Conservation (phyloP, 2,888 invertebrate species). For the Acrobasis repandana region DNA sequence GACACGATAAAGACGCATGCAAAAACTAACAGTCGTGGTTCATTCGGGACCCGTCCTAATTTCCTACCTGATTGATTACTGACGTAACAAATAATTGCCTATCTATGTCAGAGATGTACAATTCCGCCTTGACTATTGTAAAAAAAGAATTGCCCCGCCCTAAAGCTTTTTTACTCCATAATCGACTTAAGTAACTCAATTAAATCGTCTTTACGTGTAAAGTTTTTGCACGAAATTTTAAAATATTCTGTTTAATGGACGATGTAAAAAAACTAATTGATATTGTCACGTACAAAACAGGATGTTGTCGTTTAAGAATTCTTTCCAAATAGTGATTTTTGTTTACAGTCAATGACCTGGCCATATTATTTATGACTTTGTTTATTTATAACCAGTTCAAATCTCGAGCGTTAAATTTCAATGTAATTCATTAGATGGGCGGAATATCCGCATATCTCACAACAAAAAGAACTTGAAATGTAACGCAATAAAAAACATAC, state of each 20-base stretch:
- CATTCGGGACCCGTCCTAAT: background rate
- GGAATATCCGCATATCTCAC: background rate
- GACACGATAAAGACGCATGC: background rate
- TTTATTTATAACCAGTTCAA: conserved; percentile 3
- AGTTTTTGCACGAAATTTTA: conserved; percentile 50
- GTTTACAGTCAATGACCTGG: conserved; percentile 2
- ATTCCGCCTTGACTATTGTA: conserved; percentile 9
- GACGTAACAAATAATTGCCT: background rate
- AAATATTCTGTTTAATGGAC: conserved; percentile 46
- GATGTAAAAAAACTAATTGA: conserved; percentile 61
- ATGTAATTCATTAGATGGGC: background rate
- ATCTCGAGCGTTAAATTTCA: background rate
- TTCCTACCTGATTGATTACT: conserved; percentile 2
- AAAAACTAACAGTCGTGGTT: background rate
- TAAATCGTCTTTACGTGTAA: conserved; percentile 45
- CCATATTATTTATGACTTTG: background rate
- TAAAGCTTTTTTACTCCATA: conserved; percentile 29
- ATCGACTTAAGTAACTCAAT: conserved; percentile 32
- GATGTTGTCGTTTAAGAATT: conserved; percentile 36
- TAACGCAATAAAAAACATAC: background rate
- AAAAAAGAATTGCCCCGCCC: conserved; percentile 26
- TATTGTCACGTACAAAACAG: conserved; percentile 54
- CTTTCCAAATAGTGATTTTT: conserved; percentile 3
- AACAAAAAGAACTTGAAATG: background rate
- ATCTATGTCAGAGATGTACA: background rate